Evolutionary conservation across 2,888 invertebrate genomes (phyloP).

Genomic region (Glaucopsyche alexis): DNA sequence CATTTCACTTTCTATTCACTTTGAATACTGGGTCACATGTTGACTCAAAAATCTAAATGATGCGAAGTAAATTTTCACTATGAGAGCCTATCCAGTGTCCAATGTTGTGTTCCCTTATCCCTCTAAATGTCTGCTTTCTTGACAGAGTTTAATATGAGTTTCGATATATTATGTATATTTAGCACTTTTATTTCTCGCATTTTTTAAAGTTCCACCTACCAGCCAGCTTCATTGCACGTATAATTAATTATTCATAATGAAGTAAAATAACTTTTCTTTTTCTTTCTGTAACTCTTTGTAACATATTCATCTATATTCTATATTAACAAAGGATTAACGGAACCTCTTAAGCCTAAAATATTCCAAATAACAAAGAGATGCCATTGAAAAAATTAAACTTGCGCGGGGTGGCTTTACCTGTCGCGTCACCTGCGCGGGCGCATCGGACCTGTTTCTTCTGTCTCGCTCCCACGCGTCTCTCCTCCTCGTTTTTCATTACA

Average conservation of each 20-base stretch:
- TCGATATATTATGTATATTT: no score
- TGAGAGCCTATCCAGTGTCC: not conserved
- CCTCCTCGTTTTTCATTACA: conserved; percentile 55
- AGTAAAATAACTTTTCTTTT: no score
- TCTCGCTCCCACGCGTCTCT: conserved; percentile 53
- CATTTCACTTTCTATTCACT: conserved; percentile 19
- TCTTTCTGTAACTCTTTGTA: no score
- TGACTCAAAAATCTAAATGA: not conserved
- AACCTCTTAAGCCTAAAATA: conserved; percentile 28
- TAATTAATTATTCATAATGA: no score
- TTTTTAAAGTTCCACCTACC: no score
- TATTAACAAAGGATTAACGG: not conserved
- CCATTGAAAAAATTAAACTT: not conserved
- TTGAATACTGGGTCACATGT: not conserved
- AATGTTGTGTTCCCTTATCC: no score
- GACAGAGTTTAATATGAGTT: not conserved
- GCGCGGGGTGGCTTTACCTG: conserved; percentile 42
- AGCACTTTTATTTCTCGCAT: not conserved
- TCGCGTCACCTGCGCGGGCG: conserved; percentile 48
- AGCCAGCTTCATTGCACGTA: no score
- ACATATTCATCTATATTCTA: not conserved
- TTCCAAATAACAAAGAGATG: conserved; percentile 36
- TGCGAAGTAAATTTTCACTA: not conserved
- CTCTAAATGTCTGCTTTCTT: not conserved
- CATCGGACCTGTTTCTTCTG: conserved; percentile 42